Evolutionary conservation across 1,140 invertebrate genomes (phyloP).

Genomic region (Drosophila lacteicornis): DNA sequence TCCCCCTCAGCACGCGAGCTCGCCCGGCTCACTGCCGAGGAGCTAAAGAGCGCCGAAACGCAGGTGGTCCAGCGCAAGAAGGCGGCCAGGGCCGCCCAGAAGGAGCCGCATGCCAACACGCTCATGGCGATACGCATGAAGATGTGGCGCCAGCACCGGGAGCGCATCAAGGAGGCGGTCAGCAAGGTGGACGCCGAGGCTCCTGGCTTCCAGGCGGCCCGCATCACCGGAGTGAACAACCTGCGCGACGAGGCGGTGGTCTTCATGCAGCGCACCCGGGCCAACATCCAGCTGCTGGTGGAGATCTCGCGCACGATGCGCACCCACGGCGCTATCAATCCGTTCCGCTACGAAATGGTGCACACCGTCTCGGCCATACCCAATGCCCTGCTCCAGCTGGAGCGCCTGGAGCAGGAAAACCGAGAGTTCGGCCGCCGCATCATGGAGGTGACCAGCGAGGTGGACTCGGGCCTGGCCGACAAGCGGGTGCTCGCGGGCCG

Average conservation of each 20-base stretch:
- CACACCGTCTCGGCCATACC: slow-evolving; percentile 42
- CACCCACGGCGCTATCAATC: slow-evolving; percentile 56
- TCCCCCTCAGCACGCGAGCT: slow-evolving; percentile 6
- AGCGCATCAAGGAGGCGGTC: slow-evolving; percentile 35
- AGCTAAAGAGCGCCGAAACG: slow-evolving; percentile 1
- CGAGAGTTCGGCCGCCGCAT: slow-evolving; percentile 45
- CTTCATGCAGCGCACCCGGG: slow-evolving; percentile 63
- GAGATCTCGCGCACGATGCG: slow-evolving; percentile 51
- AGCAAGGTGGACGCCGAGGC: slow-evolving; percentile 46
- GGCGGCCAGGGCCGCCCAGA: background rate
- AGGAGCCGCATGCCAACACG: background rate
- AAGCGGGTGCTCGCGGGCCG: background rate
- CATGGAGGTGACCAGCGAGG: slow-evolving; percentile 27
- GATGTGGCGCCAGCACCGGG: slow-evolving; percentile 63
- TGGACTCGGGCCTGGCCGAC: slow-evolving; percentile 45
- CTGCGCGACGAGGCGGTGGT: slow-evolving; percentile 47
- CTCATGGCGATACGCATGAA: background rate
- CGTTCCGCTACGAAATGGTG: slow-evolving; percentile 47
- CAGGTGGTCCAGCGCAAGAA: slow-evolving; percentile 9
- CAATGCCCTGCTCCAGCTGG: slow-evolving; percentile 22
- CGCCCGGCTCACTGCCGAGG: slow-evolving; percentile 9
- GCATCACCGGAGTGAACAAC: slow-evolving; percentile 29
- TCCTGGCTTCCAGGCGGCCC: slow-evolving; percentile 42
- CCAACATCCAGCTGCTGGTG: slow-evolving; percentile 58
- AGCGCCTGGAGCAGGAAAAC: slow-evolving; percentile 50